Evolutionary conservation across 2,113 vertebrate genomes (phyloP).

Genomic region (Vicugna pacos): DNA sequence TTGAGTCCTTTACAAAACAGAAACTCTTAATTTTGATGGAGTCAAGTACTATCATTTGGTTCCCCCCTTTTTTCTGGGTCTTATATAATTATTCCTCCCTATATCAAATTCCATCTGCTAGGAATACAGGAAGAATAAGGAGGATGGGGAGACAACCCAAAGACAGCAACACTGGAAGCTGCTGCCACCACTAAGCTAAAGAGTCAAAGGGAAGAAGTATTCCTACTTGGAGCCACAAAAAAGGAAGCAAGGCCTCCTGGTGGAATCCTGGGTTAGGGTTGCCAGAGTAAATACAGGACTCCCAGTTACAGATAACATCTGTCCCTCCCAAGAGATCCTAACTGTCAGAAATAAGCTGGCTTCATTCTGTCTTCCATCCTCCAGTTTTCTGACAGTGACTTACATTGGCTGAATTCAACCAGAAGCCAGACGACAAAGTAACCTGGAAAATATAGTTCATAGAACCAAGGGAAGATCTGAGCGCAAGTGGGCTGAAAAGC

Average conservation of each 20-base stretch:
- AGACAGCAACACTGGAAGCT: neutral
- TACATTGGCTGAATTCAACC: neutral
- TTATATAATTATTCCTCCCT: neutral
- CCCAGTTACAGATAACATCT: neutral
- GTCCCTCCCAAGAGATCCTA: neutral
- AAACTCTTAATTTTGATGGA: neutral
- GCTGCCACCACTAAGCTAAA: neutral
- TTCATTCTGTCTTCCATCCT: neutral
- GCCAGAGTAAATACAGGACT: neutral
- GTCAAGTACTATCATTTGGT: neutral
- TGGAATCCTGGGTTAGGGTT: neutral
- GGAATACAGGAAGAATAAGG: neutral
- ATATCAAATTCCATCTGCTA: neutral
- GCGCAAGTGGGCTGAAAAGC: neutral
- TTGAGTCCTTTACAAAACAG: neutral
- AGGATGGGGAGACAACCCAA: neutral
- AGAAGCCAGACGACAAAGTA: neutral
- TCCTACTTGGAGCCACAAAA: neutral
- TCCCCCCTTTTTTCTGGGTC: neutral
- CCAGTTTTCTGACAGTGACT: neutral
- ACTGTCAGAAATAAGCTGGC: neutral
- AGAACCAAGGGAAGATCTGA: neutral
- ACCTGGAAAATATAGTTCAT: neutral
- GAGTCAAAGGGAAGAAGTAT: neutral
- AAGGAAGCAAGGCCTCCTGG: neutral